These are phyloP conservation scores for Hestina assimilis DNA, from an alignment of 1,140 invertebrate species.

Conservation along the genomic window DNA sequence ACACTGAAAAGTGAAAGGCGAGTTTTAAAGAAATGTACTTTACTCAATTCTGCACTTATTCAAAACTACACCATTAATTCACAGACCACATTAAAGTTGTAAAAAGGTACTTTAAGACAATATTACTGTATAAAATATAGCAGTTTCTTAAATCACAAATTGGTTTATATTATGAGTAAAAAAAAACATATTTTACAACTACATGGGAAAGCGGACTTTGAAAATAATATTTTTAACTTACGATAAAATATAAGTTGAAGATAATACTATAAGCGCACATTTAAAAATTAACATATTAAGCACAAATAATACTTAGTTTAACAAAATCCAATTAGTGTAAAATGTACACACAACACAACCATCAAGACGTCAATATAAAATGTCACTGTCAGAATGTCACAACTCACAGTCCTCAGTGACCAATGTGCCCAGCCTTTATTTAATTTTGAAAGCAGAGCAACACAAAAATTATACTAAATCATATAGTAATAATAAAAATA, in stretches of 20 bases:
- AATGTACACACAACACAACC: conserved; percentile 33
- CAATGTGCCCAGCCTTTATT: no score
- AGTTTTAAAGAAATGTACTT: neutral
- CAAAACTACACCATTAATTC: neutral
- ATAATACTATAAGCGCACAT: conserved; percentile 58
- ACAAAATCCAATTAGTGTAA: conserved; percentile 32
- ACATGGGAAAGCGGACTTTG: neutral
- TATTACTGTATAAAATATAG: no score
- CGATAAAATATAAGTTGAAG: conserved; percentile 63
- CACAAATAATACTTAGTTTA: conserved; percentile 27
- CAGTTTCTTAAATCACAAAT: no score
- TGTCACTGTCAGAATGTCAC: conserved; percentile 18
- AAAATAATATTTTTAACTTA: conserved; percentile 41
- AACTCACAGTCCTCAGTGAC: no score
- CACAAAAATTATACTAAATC: no score
- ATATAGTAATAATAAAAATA: no score
- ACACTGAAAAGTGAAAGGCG: conserved; percentile 35
- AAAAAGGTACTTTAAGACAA: neutral
- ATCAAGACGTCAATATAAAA: conserved; percentile 20
- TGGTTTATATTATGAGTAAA: no score
- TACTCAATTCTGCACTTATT: neutral
- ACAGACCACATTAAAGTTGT: neutral
- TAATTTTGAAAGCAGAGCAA: no score
- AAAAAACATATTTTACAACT: neutral
- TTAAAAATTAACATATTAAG: conserved; percentile 70